Evolutionary conservation across 2,113 vertebrate species (phyloP), one percentile per base, ranked within the genome.

Genomic region (Oryzias celebensis): DNA sequence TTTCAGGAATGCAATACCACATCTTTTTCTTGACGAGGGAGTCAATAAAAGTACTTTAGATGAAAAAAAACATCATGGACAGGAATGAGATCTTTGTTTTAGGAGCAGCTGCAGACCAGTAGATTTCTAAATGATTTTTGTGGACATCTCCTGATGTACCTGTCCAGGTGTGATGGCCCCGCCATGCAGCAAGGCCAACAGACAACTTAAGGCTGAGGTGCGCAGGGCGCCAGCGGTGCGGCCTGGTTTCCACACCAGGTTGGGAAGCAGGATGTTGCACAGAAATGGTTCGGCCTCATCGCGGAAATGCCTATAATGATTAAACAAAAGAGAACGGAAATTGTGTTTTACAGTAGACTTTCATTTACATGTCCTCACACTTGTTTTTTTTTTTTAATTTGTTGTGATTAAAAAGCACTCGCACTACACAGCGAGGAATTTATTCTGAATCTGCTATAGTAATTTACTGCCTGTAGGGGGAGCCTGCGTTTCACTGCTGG

Each of bases 171-270:
- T 5, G 89, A 93, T 64, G 88, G 91, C 73, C 48, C 84, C 78
- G 83, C 90, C 63, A 52, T 93, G 91, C 73, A 93, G 72, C 44
- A 98, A 90, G 1, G 96, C 94, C 91, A 97, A 92, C 74, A 99
- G 91, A 82, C 96, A 97, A 62, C 95, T 95, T 53, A 98, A 89
- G 5, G 94, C 92, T 0, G 94, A 85, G 1, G 94, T 95, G 62
- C 97, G 94, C 75, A 96, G 90, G 64, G 97, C 96, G 4, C 92
- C 94, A 0, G 96, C 94, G 0, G 92, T 94, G 68, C 91, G 94
- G 18, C 97, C 96, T 0, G 94, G 94, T 0, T 83, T 91, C 97
- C 97, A 99, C 88, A 95, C 94, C 84, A 99, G 92, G 89, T 93
- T 98, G 55, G 97, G 95, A 73, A 93, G 89, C 82, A 99, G 70